Base-by-base conservation (phyloP, 1,140 invertebrate genomes). In the Archegozetes longisetosus region DNA sequence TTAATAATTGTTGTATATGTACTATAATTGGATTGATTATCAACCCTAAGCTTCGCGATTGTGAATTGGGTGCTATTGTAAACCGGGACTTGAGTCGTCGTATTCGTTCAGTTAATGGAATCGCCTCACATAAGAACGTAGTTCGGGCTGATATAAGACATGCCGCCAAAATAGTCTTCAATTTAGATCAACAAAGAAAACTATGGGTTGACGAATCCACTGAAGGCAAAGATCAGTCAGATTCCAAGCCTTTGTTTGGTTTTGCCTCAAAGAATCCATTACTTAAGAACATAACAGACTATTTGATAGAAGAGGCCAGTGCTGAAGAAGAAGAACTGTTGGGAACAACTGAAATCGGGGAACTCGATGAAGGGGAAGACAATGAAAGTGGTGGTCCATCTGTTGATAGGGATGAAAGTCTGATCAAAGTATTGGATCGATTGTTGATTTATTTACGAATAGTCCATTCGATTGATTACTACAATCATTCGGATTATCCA, bases 401-500 rank as follows among this genome's bases (percentile, higher is more conserved):
- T 17, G 29, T 93, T 23, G 88, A 92, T 68, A 76, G 84, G 64
- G 90, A 94, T 74, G 81, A 84, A 58, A 73, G 78, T 28, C 68
- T 92, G 22, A 76, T 87, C 13, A 79, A 79, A 65, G 82, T 84
- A 26, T 70, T 88, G 51, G 87, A 89, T 69, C 75, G 83, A 32
- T 78, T 99, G 47, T 80, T 98, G 29, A 72, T 98, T 12, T 99
- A 99, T 71, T 73, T 99, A 62, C 80, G 96, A 32, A 81, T 98
- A 50, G 96, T 99, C 0, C 93, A 99, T 74, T 98, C 93, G 0
- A 85, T 98, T 50, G 96, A 99, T 73, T 99, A 94, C 70, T 99
- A 99, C 71, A 96, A 94, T 74, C 89, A 94, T 67, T 92, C 88
- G 67, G 94, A 99, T 68, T 99, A 99, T 77, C 90, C 93, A 0